These are phyloP conservation scores for Chesias legatella DNA, from an alignment of 2,888 invertebrate genomes.

Conservation along the genomic window DNA sequence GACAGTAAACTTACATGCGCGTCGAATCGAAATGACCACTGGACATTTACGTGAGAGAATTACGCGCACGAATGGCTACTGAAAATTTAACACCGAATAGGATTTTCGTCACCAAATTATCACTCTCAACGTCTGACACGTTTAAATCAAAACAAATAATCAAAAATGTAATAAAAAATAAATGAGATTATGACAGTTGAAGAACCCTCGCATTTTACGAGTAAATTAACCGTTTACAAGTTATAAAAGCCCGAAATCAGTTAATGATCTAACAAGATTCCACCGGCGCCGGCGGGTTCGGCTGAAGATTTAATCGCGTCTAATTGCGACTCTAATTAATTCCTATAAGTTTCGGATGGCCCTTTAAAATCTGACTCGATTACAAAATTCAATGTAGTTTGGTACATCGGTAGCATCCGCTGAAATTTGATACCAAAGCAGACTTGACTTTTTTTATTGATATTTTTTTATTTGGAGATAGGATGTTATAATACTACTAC, in stretches of 20 bases:
- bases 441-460: no score
- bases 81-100: slow-evolving; percentile 1
- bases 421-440: slow-evolving; percentile 15
- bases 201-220: slow-evolving; percentile 10
- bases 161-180: slow-evolving; percentile 1
- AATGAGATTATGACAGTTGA: no score
- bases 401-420: slow-evolving; percentile 17
- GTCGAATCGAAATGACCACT: slow-evolving; percentile 19
- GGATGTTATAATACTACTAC: no score
- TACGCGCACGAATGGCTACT: slow-evolving; percentile 18
- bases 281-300: slow-evolving; percentile 24
- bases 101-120: no score
- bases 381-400: slow-evolving; percentile 33
- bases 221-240: slow-evolving; percentile 14
- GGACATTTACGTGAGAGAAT: slow-evolving; percentile 17
- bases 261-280: slow-evolving; percentile 33
- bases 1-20: slow-evolving; percentile 14
- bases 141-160: neutral
- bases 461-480: no score
- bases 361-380: slow-evolving; percentile 33
- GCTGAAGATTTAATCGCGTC: slow-evolving; percentile 40
- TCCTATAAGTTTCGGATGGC: slow-evolving; percentile 37
- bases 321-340: slow-evolving; percentile 50
- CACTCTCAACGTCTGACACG: neutral
- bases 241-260: slow-evolving; percentile 16